These are phyloP conservation scores for Pyrocoelia pectoralis DNA, from an alignment of 2,888 invertebrate species.

Conservation along the genomic window DNA sequence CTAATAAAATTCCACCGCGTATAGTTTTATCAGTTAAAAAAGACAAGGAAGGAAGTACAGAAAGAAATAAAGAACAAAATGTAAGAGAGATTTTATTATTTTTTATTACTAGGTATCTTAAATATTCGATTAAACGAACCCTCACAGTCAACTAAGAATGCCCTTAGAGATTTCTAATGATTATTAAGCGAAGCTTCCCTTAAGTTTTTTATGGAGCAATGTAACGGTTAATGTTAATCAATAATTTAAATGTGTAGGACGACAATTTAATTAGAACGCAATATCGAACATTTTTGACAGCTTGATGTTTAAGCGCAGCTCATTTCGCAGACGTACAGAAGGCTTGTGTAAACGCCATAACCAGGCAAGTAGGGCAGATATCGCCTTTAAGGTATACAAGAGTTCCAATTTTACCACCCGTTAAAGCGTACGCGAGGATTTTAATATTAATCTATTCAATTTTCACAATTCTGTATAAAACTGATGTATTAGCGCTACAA, in stretches of 20 bases:
- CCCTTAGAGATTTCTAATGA: not conserved
- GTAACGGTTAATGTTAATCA: not conserved
- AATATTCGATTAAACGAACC: not conserved
- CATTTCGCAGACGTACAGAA: no score
- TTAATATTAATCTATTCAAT: constrained; percentile 2
- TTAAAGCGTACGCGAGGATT: not conserved
- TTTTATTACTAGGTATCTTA: not conserved
- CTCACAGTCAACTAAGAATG: not conserved
- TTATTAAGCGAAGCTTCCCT: not conserved
- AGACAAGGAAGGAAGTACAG: not conserved
- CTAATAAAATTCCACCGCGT: not conserved
- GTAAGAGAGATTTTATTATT: not conserved
- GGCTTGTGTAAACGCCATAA: not conserved
- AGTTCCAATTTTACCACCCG: not conserved
- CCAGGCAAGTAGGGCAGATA: not conserved
- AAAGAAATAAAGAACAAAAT: not conserved
- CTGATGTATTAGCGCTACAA: not conserved
- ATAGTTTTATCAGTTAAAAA: not conserved
- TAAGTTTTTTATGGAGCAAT: not conserved
- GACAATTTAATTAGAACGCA: not conserved
- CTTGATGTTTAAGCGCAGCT: no score
- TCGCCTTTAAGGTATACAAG: not conserved
- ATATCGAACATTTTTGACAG: no score
- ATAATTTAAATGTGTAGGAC: not conserved
- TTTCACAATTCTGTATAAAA: not conserved